Conservation (phyloP, 2,797 vertebrate species). For the Coilia nasus region DNA sequence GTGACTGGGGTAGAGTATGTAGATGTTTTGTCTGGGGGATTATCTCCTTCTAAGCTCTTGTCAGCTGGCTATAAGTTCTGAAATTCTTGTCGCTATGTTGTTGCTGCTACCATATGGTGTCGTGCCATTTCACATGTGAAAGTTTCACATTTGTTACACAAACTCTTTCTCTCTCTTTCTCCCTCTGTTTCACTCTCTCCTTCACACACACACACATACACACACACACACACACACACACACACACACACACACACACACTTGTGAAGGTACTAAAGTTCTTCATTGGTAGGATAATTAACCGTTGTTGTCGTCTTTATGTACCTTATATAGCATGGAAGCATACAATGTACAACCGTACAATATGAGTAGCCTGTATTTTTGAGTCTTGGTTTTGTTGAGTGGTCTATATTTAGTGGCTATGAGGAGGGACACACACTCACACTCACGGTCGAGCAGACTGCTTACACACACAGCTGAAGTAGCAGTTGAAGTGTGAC, state of each 20-base stretch:
- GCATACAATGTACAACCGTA: not conserved
- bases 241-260: not conserved
- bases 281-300: not conserved
- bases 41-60: not conserved
- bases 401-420: constrained; percentile 78
- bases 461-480: not conserved
- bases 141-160: not conserved
- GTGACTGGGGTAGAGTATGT: not conserved
- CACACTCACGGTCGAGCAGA: constrained; percentile 30
- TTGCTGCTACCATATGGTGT: not conserved
- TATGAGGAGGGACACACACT: constrained; percentile 51
- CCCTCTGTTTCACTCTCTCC: too few species aligned
- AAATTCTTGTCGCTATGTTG: not conserved
- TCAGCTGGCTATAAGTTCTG: not conserved
- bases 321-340: not conserved
- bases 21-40: not conserved
- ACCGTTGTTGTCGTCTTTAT: not conserved
- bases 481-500: constrained; percentile 16
- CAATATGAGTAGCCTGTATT: constrained; percentile 78
- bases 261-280: not conserved
- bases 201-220: not conserved
- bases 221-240: not conserved
- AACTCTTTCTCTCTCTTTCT: not conserved
- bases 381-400: constrained; percentile 71
- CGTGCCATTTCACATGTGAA: not conserved